Evolutionary conservation across 2,113 vertebrate species (phyloP), one percentile per base, ranked within the genome.

Genomic region (Hippopotamus amphibius): DNA sequence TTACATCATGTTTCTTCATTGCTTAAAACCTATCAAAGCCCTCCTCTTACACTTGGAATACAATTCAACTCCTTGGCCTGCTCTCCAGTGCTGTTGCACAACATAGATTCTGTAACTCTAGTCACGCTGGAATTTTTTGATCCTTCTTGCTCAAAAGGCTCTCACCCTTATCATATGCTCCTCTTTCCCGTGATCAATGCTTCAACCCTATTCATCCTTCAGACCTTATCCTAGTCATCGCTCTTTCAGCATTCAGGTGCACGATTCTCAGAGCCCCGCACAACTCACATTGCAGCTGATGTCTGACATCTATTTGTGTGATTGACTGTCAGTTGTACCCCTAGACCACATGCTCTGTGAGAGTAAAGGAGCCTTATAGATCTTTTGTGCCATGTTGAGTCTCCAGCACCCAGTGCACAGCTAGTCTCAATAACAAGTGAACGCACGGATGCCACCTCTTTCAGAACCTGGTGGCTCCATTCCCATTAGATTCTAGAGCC

Each of bases 41-140:
- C 33, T 93, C 15, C 21, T 86, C 24, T 72, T 79, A 84, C 14
- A 66, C 48, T 57, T 94, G 65, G 71, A 86, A 80, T 88, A 92
- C 71, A 92, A 95, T 81, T 81, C 57, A 81, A 21, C 71, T 43
- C 59, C n/a, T 21, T 72, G 33, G 33, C 26, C 77, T 2, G 21
- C 24, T 83, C 46, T 77, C 69, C 55, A 86, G 0, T 41, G 50
- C 9, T 19, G 1, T 55, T 72, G 43, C n/a, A 6, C 41, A 63
- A 53, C 4, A 22, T 22, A 46, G 16, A 88, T 43, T 55, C 74
- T 82, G 13, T 61, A 15, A 19, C 55, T 83, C 69, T 48, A 33
- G 53, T 59, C 53, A 11, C 28, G 2, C 3, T 24, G 24, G 21
- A 33, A 4, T 96, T 65, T 63, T 80, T 61, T 55, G 9, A 46